Conservation (phyloP, 2,113 vertebrate species). For the Cryptotis parvus region DNA sequence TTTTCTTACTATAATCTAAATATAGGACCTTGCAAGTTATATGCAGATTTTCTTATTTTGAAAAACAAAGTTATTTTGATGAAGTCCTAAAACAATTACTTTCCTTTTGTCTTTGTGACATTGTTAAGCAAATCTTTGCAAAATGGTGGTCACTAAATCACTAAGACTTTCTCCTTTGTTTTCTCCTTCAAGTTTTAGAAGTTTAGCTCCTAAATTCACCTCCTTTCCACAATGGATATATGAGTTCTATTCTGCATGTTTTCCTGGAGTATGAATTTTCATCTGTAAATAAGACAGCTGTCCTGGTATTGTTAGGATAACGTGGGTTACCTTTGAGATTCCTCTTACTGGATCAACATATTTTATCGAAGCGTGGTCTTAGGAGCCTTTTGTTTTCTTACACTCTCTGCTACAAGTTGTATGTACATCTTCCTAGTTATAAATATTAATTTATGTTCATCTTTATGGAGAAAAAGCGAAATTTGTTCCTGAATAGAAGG, state of each 20-base stretch:
- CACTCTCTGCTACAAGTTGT: constrained; percentile 41
- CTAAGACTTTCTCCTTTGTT: constrained; percentile 39
- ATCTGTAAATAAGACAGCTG: background rate
- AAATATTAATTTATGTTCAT: constrained; percentile 58
- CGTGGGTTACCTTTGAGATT: background rate
- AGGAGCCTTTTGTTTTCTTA: constrained; percentile 44
- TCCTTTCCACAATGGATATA: background rate
- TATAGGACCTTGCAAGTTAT: constrained; percentile 40
- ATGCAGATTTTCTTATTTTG: constrained; percentile 51
- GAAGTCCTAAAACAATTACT: background rate
- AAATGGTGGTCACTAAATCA: background rate
- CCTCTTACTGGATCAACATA: background rate
- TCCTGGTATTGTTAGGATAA: constrained; percentile 14
- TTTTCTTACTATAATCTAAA: constrained; percentile 1
- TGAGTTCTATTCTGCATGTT: background rate
- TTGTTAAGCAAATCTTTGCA: constrained; percentile 51
- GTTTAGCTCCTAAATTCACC: constrained; percentile 19
- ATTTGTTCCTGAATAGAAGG: constrained; percentile 31
- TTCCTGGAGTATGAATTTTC: constrained; percentile 35
- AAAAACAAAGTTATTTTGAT: constrained; percentile 56
- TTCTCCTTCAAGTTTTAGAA: constrained; percentile 29
- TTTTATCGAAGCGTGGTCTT: background rate
- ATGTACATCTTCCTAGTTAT: background rate
- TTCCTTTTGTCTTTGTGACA: background rate
- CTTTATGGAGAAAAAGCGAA: constrained; percentile 51